A percentile compares a stretch with the other conserved stretches of the same genome.
Evolutionary conservation across 92 coral and sea anemone species (phyloP).

Genomic region (Metridium senile): DNA sequence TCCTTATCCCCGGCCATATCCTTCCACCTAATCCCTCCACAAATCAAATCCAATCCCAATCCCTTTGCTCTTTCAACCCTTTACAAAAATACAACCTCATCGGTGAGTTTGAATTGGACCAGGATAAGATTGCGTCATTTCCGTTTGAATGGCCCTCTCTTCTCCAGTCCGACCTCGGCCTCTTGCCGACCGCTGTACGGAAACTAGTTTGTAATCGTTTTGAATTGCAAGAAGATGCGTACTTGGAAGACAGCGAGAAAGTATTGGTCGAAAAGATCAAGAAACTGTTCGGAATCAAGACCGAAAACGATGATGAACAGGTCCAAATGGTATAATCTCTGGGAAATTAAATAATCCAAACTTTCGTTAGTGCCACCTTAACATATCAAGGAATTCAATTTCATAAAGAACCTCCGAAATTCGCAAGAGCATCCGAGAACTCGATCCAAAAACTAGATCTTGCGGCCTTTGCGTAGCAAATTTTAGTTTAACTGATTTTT

Average conservation of each 20-base stretch:
- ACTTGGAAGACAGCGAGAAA: slow-evolving; percentile 68
- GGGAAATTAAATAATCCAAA: neutral
- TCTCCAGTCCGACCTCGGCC: slow-evolving; percentile 72
- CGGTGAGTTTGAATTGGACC: slow-evolving; percentile 91
- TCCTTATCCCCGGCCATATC: slow-evolving; percentile 82
- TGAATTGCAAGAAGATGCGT: slow-evolving; percentile 87
- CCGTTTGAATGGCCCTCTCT: slow-evolving; percentile 90
- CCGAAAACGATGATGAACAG: neutral
- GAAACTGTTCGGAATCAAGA: slow-evolving; percentile 69
- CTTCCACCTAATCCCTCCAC: slow-evolving; percentile 74
- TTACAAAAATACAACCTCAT: slow-evolving; percentile 69
- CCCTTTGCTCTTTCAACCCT: slow-evolving; percentile 55
- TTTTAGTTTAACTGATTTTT: too few species aligned
- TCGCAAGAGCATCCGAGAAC: too few species aligned
- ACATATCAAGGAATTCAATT: too few species aligned
- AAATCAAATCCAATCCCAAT: slow-evolving; percentile 34
- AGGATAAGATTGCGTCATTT: slow-evolving; percentile 83
- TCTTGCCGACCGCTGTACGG: slow-evolving; percentile 64
- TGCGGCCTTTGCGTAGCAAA: too few species aligned
- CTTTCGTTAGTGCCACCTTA: too few species aligned
- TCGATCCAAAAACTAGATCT: too few species aligned
- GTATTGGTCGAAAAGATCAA: slow-evolving; percentile 73
- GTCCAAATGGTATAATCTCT: slow-evolving; percentile 17
- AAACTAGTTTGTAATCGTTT: slow-evolving; percentile 85
- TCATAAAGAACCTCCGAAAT: too few species aligned